Evolutionary conservation across 2,888 invertebrate genomes (phyloP).

Genomic region (Odontocerum albicorne): DNA sequence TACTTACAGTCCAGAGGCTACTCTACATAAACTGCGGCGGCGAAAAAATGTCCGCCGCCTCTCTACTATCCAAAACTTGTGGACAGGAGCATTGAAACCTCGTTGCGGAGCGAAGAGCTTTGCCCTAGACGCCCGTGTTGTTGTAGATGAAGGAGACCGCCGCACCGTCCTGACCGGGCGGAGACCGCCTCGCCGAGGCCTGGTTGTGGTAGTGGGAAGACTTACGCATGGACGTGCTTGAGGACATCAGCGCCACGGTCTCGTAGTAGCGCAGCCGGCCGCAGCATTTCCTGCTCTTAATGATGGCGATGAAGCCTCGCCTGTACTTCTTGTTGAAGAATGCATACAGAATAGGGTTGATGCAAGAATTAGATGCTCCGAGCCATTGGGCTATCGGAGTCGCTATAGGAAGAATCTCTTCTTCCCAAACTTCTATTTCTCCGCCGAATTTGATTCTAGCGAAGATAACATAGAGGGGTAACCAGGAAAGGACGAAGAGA

Average conservation of each 20-base stretch:
- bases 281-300: constrained; percentile 84
- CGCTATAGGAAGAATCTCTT: constrained; percentile 75
- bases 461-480: constrained; percentile 88
- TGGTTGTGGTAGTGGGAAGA: constrained; percentile 76
- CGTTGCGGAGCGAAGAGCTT: not conserved
- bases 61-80: too few species aligned
- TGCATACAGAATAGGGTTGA: constrained; percentile 92
- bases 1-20: too few species aligned
- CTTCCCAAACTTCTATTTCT: constrained; percentile 73
- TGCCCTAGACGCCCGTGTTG: constrained; percentile 70
- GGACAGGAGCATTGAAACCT: too few species aligned
- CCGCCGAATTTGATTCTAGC: constrained; percentile 84
- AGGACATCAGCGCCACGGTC: constrained; percentile 82
- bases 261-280: constrained; percentile 84
- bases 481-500: constrained; percentile 91
- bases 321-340: constrained; percentile 95
- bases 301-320: constrained; percentile 84
- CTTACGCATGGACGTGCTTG: constrained; percentile 82
- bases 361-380: constrained; percentile 92
- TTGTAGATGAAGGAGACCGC: constrained; percentile 65
- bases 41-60: too few species aligned
- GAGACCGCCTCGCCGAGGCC: constrained; percentile 57
- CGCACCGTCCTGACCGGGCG: constrained; percentile 52
- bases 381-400: constrained; percentile 92
- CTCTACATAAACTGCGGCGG: too few species aligned